Evolutionary conservation across 2,797 vertebrate species (phyloP).

Genomic region (Gymnodraco acuticeps): DNA sequence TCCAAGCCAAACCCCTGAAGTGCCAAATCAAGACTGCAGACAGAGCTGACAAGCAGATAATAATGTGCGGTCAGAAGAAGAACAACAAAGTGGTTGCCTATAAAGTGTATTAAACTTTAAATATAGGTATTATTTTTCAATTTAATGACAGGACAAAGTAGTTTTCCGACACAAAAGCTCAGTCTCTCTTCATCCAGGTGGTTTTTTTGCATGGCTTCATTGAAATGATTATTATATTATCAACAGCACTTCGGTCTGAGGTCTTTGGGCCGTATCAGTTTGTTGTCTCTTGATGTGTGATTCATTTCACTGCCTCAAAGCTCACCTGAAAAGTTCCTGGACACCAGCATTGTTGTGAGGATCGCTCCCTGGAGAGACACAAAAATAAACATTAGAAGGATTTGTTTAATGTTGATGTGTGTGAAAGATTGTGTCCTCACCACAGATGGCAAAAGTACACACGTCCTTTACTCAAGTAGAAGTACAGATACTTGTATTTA

Average conservation of each 20-base stretch:
- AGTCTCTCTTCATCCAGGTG: background rate
- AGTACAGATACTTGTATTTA: no score
- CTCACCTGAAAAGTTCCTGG: constrained; percentile 99
- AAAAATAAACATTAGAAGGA: background rate
- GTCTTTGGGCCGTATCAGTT: background rate
- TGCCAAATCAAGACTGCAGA: constrained; percentile 44
- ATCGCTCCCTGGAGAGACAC: constrained; percentile 91
- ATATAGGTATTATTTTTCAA: background rate
- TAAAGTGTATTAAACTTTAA: no score
- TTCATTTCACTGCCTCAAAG: constrained; percentile 1
- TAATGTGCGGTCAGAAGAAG: background rate
- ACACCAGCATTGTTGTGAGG: constrained; percentile 98
- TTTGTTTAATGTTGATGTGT: background rate
- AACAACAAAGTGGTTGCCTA: background rate
- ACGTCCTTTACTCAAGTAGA: no score
- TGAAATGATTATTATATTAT: background rate
- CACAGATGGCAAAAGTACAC: no score
- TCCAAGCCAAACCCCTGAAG: constrained; percentile 50
- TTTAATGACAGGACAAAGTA: background rate
- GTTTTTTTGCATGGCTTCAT: background rate
- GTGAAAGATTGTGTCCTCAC: background rate
- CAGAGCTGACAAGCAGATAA: constrained; percentile 13
- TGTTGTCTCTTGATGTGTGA: background rate
- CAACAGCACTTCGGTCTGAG: background rate
- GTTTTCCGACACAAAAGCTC: background rate